phyloP scores from a whole-genome alignment of 2,888 invertebrate species.

The Octonoba sinensis region DNA sequence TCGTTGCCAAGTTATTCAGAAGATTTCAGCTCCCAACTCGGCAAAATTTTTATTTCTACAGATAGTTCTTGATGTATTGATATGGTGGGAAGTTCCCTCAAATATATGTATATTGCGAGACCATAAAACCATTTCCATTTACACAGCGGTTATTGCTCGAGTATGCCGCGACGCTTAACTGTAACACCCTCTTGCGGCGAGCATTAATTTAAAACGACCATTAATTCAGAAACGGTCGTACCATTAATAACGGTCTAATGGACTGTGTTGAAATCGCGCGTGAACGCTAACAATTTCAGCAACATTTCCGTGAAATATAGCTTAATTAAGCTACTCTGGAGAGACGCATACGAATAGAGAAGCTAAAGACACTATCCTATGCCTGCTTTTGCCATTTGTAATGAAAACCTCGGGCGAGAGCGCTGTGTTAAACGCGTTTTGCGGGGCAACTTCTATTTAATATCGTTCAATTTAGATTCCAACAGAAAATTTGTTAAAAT shows the following conservation, averaged over 20 bases:
- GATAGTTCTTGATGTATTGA: conserved; percentile 39
- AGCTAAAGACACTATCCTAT: conserved; percentile 23
- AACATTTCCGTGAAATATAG: conserved; percentile 64
- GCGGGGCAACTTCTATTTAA: conserved; percentile 64
- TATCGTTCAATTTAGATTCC: conserved; percentile 60
- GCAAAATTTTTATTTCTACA: conserved; percentile 1
- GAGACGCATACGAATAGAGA: conserved; percentile 9
- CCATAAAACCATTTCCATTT: conserved; percentile 62
- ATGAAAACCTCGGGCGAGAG: conserved; percentile 28
- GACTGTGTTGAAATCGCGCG: conserved; percentile 64
- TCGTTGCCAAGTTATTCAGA: too few species aligned
- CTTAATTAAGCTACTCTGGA: conserved; percentile 50
- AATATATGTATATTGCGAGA: conserved; percentile 63
- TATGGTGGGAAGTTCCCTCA: conserved; percentile 31
- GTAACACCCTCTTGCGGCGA: conserved; percentile 56
- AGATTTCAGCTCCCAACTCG: background rate
- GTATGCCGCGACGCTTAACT: conserved; percentile 51
- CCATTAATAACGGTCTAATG: conserved; percentile 64
- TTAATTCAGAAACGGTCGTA: conserved; percentile 63
- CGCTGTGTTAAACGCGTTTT: conserved; percentile 57
- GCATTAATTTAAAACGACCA: conserved; percentile 65
- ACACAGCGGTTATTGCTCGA: conserved; percentile 52
- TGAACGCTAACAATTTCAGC: conserved; percentile 63
- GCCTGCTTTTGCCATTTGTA: conserved; percentile 34
- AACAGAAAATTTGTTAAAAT: conserved; percentile 63